A percentile compares a stretch with the other conserved stretches of the same genome.
These are phyloP conservation scores for Saccostrea echinata DNA, from an alignment of 1,140 invertebrate species.

Conservation along the genomic window DNA sequence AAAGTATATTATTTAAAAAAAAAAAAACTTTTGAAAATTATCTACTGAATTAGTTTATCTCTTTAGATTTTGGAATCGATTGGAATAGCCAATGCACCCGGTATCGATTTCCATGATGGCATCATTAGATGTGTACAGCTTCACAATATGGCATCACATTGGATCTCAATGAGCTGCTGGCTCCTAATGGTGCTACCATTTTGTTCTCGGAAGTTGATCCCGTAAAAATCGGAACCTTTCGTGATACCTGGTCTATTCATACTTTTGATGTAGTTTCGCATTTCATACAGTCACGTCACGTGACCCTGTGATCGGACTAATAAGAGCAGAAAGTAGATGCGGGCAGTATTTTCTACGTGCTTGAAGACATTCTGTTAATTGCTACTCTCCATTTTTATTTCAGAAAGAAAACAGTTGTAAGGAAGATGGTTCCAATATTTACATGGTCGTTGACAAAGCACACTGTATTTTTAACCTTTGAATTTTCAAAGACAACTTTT, in stretches of 20 bases:
- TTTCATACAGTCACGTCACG: conserved; percentile 7
- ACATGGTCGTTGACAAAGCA: neutral
- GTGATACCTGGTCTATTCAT: conserved; percentile 18
- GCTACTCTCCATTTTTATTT: conserved; percentile 11
- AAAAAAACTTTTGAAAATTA: no score
- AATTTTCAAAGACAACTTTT: neutral
- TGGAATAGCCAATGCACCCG: neutral
- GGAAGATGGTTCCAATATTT: neutral
- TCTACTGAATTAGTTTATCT: no score
- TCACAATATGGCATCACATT: conserved; percentile 1
- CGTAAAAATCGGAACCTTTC: conserved; percentile 24
- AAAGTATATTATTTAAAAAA: no score
- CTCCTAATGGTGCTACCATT: conserved; percentile 33
- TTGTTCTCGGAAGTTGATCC: conserved; percentile 31
- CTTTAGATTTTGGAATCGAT: neutral
- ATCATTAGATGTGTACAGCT: conserved; percentile 5
- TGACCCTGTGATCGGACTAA: conserved; percentile 12
- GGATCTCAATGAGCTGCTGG: neutral
- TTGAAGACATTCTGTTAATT: conserved; percentile 15
- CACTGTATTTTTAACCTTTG: neutral
- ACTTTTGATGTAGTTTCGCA: conserved; percentile 25
- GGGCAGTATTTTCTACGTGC: neutral
- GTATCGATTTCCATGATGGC: neutral
- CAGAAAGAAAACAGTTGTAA: neutral
- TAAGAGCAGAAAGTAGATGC: conserved; percentile 26